Base-by-base conservation (phyloP, 2,888 invertebrate genomes). In the Matsumyia berberina region DNA sequence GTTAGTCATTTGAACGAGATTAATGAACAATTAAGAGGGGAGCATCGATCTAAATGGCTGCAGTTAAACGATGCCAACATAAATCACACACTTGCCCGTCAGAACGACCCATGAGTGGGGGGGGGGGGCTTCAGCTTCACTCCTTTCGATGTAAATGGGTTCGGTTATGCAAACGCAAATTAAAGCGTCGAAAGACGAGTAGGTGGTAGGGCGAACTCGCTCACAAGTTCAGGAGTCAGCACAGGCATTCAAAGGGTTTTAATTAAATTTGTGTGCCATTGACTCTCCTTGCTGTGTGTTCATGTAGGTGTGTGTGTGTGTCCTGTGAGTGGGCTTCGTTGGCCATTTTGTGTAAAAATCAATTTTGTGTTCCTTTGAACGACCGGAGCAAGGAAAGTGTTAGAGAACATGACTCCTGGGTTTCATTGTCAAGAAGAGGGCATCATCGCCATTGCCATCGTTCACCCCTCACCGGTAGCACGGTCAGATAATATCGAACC, bases 261-360 rank as follows among this genome's bases (percentile, higher is more conserved):
- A 85, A 85, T 85, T 85, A 85, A 85, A 85, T 85, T 85, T 85
- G 85, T 85, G 69, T 72, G 85, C 80, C 80, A 85, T 80, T 79
- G 80, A 80, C 69, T 85, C 80, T 67, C 73, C 70, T 70, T 77
- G 80, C 51, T 15, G 70, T 55, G 58, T 76, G 66, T 78, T 62
- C 69, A 51, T 69, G 31, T 24, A 33, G 46, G 39, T 64, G 15
- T 42, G 6, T 31, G 57, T 15, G 42, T 46, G 57, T 62, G 29
- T 51, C 46, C 64, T 67, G 46, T 51, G 57, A 39, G 51, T 42
- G 33, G 62, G 53, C 60, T 60, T 66, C 64, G 74, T 70, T 80
- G 53, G 64, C 74, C 85, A 85, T 80, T 80, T 85, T 85, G 70
- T 85, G 74, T 60, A 80, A 76, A 85, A 82, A 85, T 85, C 79